These are phyloP conservation scores for Lineus longissimus DNA, from an alignment of 1,140 invertebrate genomes.

Conservation along the genomic window DNA sequence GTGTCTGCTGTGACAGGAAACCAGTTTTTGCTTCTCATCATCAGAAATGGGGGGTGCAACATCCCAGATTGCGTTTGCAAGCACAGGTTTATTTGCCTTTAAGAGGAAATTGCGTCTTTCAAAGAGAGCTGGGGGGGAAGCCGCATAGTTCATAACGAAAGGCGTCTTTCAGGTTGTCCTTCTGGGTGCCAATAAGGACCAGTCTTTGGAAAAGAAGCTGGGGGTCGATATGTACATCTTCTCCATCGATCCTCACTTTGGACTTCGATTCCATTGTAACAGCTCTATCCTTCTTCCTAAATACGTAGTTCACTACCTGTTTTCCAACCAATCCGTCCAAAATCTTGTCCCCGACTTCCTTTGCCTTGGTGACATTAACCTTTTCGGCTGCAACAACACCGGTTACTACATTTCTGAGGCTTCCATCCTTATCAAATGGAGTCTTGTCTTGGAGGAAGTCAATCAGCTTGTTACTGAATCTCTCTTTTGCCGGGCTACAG, in stretches of 20 bases:
- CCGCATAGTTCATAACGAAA: conserved; percentile 23
- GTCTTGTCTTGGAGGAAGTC: neutral
- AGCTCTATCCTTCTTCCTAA: conserved; percentile 18
- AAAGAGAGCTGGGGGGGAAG: conserved; percentile 20
- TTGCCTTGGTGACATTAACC: conserved; percentile 19
- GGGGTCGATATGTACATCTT: conserved; percentile 19
- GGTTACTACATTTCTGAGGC: neutral
- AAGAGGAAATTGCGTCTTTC: conserved; percentile 3
- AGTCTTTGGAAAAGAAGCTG: conserved; percentile 27
- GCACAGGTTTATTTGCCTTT: conserved; percentile 12
- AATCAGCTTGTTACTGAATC: neutral
- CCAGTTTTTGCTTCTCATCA: neutral
- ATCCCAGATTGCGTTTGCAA: conserved; percentile 10
- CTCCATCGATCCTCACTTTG: conserved; percentile 9
- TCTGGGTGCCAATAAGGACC: conserved; percentile 6
- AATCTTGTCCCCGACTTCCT: conserved; percentile 17
- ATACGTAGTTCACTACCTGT: conserved; percentile 14
- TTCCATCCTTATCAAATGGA: neutral
- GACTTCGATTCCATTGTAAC: conserved; percentile 17
- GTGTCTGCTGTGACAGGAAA: neutral
- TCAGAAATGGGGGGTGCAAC: neutral
- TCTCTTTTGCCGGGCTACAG: conserved; percentile 10
- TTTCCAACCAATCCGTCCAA: conserved; percentile 16
- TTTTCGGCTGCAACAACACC: neutral
- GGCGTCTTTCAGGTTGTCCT: conserved; percentile 7